A percentile compares a stretch with the other conserved stretches of the same genome.
These are phyloP conservation scores for Bombyx mandarina DNA, from an alignment of 1,140 invertebrate genomes.

Conservation along the genomic window DNA sequence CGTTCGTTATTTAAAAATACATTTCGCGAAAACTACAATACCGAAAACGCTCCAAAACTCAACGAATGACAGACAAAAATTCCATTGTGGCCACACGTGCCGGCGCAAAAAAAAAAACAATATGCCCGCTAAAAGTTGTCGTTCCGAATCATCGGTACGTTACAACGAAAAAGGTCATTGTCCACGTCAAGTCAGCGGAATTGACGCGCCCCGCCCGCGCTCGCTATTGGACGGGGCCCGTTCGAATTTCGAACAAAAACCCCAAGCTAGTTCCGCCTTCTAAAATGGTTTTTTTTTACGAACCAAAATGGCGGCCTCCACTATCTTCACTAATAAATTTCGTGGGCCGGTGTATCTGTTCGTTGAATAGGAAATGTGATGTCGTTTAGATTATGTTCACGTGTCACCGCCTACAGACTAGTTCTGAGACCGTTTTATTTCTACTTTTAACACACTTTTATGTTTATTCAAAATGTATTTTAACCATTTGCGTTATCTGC, in stretches of 20 bases:
- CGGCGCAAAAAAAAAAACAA: constrained; percentile 5
- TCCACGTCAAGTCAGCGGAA: constrained; percentile 60
- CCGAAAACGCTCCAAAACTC: constrained; percentile 5
- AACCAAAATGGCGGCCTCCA: constrained; percentile 58
- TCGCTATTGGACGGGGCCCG: constrained; percentile 56
- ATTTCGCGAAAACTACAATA: no score
- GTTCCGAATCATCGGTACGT: constrained; percentile 20
- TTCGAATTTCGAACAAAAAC: constrained; percentile 66
- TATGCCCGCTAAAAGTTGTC: constrained; percentile 5
- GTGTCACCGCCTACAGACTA: no score
- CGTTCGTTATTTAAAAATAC: no score
- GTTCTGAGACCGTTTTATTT: no score
- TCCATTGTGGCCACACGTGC: constrained; percentile 1
- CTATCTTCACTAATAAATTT: constrained; percentile 24
- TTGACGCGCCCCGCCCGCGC: constrained; percentile 63
- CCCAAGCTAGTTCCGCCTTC: constrained; percentile 67
- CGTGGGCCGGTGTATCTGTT: constrained; percentile 15
- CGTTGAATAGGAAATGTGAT: constrained; percentile 9
- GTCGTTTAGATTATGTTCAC: no score
- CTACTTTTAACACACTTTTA: not conserved
- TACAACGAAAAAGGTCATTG: constrained; percentile 51
- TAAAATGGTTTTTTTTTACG: constrained; percentile 64
- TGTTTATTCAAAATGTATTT: not conserved
- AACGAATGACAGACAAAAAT: not conserved
- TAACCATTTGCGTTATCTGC: no score